Evolutionary conservation across 2,888 invertebrate species (phyloP).

Genomic region (Tenthredo mesomela): DNA sequence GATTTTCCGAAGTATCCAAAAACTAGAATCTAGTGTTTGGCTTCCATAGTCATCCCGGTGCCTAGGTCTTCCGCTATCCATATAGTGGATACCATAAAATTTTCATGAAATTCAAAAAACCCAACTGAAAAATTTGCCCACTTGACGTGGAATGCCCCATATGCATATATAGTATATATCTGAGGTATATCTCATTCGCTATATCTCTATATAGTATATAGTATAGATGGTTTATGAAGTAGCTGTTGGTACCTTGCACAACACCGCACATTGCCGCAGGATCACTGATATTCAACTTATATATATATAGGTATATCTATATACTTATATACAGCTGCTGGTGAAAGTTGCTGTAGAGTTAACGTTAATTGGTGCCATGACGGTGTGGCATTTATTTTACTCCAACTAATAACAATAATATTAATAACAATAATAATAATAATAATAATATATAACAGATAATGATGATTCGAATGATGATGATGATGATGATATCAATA

Average conservation of each 20-base stretch:
- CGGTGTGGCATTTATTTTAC: slow-evolving; percentile 29
- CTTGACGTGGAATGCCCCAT: too few relatives aligned
- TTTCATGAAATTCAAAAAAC: too few relatives aligned
- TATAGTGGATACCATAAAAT: too few relatives aligned
- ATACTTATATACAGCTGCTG: not conserved
- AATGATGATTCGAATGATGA: not conserved
- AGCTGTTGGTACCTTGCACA: slow-evolving; percentile 26
- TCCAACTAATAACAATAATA: slow-evolving; percentile 3
- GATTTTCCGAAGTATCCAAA: too few relatives aligned
- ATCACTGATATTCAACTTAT: slow-evolving; percentile 31
- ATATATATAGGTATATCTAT: not conserved
- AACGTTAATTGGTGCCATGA: slow-evolving; percentile 30
- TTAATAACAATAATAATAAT: not conserved
- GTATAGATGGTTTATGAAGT: not conserved
- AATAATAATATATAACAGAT: not conserved
- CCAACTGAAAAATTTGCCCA: too few relatives aligned
- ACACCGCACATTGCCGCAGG: slow-evolving; percentile 6
- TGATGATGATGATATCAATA: not conserved
- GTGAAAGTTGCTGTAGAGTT: slow-evolving; percentile 21
- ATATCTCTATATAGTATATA: not conserved
- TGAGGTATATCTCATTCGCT: not conserved
- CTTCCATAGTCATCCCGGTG: too few relatives aligned
- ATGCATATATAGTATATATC: not conserved
- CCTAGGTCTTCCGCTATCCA: too few relatives aligned
- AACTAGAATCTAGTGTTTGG: too few relatives aligned